Evolutionary conservation across 2,888 invertebrate species (phyloP), one percentile per base, ranked within the genome.

Genomic region (Aphodius sticticus): DNA sequence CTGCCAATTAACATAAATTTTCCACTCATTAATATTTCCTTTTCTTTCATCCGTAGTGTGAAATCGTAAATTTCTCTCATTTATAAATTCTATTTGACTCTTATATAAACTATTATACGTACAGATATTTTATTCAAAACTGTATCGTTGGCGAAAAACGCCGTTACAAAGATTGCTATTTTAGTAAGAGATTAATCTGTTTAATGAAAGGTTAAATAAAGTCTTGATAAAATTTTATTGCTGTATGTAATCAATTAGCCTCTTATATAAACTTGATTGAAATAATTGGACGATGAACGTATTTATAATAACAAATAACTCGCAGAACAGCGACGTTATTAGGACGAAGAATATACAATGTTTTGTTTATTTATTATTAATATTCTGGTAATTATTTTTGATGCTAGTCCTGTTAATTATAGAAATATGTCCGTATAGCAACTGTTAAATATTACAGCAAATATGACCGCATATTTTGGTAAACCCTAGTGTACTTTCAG

Each of bases 331-430:
- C 53, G 12, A 53, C 53, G 7, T 53, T 53, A 9, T 53, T 53
- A 53, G 53, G 53, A 53, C 7, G 53, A 53, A 12, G 7, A 53
- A 5, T 53, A 53, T 53, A 9, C 53, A 12, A 1, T 53, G 12
- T 53, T 53, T 53, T 53, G 53, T 53, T 53, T 53, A 53, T 53
- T 53, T 53, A 53, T 53, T 53, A 53, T 53, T 53, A 53, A 53
- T 53, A 53, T 53, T 12, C 53, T 53, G 53, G 53, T 53, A 53
- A 53, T 53, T 53, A 53, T 9, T 53, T 53, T 53, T 26, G 26
- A 26, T 26, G 26, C 26, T 1, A 26, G 26, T 26, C 26, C 26
- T 3, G 26, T 26, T 26, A 26, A 26, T 26, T 26, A 26, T 26
- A 26, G 26, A 26, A 26, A 26, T 26, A 26, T 26, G 26, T 53